Percentiles rank a stretch among this genome's conserved stretches.
Evolutionary conservation across 1,140 invertebrate genomes (phyloP).

Genomic region (Lamellibrachia luymesi): DNA sequence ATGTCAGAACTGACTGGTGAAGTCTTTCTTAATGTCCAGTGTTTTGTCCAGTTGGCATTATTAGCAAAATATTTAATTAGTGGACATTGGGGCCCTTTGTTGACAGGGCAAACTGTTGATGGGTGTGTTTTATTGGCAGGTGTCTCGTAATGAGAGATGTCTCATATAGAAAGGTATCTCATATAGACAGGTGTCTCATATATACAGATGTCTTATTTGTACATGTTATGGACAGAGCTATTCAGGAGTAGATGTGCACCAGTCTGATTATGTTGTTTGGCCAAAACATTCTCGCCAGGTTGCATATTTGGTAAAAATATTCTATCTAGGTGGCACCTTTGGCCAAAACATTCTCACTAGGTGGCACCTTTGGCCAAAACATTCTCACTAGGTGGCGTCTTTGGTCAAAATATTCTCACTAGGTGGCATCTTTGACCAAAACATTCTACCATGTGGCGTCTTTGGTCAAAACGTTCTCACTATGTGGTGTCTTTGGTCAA

Average conservation of each 20-base stretch:
- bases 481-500: too few species aligned
- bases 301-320: too few species aligned
- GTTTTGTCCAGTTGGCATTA: not conserved
- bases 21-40: not conserved
- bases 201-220: not conserved
- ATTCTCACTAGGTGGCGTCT: too few species aligned
- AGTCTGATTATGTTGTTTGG: not conserved
- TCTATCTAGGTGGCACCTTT: too few species aligned
- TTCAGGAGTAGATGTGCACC: not conserved
- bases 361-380: too few species aligned
- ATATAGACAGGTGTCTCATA: not conserved
- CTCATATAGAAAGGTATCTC: not conserved
- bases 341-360: too few species aligned
- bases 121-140: not conserved
- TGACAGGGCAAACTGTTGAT: not conserved
- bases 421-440: too few species aligned
- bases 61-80: not conserved
- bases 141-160: not conserved
- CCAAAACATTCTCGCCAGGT: too few species aligned
- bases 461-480: too few species aligned
- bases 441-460: too few species aligned
- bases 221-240: not conserved
- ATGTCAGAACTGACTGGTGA: not conserved
- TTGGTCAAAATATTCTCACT: too few species aligned
- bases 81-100: not conserved